Base-by-base conservation (phyloP, 2,797 vertebrate species). In the Sarcoramphus papa region DNA sequence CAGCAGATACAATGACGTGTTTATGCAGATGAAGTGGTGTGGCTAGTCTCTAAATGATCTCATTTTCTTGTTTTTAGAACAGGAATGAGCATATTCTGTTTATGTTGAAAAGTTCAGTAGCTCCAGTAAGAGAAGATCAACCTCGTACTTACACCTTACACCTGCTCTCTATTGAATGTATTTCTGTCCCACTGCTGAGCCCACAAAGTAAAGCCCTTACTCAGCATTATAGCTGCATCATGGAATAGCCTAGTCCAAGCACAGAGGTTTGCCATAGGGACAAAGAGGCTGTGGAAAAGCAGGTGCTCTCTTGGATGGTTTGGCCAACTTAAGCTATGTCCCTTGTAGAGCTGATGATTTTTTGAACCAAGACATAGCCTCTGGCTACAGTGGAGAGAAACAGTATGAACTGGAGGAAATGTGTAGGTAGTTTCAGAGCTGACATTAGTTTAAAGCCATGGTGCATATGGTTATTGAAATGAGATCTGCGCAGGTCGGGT, bases 1-100 rank as follows among this genome's bases (percentile, higher is more conserved):
- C 59, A 72, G 45, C 72, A 78, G 40, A 17, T 80, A 53, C 0
- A 1, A 0, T 30, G 45, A 45, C 45, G 10, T 1, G 0, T 43
- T 77, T 56, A 25, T 11, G n/a, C 12, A 64, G 50, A 25, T 51
- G 22, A 85, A 69, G 22, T 33, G 31, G 17, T 62, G 20, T 62
- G 31, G 23, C 50, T 84, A 13, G 17, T 91, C 40, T 85, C 16
- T 37, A 69, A 83, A 80, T 68, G 3, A 43, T 37, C 48, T 70
- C 0, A 48, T 74, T 96, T 91, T 83, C 37, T 68, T 75, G 5
- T 3, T 83, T 78, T 60, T 80, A 37, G 28, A 75, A 64, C 28
- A 82, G 9, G 9, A 80, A 40, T 21, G 12, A 81, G 22, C 11
- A 14, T n/a, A 12, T 20, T 94, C 33, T 63, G 1, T 51, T 74